These are phyloP conservation scores for Hetaerina titia DNA, from an alignment of 2,888 invertebrate species.

Conservation along the genomic window DNA sequence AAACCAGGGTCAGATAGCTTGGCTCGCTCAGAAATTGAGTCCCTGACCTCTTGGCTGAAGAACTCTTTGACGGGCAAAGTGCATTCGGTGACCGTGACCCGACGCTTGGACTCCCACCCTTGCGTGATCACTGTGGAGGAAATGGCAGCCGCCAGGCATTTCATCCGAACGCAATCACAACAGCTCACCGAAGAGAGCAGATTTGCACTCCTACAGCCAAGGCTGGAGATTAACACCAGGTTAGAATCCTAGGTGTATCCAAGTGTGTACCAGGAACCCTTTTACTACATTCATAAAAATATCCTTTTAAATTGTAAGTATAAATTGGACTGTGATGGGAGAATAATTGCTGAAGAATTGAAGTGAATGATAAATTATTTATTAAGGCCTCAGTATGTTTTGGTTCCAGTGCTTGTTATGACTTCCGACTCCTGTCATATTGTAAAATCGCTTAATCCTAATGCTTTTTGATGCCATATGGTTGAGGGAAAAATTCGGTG, in stretches of 20 bases:
- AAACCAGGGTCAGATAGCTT: constrained; percentile 84
- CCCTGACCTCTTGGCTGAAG: constrained; percentile 89
- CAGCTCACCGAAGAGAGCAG: constrained; percentile 90
- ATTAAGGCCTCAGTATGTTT: too few relatives aligned
- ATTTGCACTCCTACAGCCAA: constrained; percentile 92
- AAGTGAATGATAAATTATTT: too few relatives aligned
- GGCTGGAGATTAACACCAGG: constrained; percentile 96
- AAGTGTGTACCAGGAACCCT: too few relatives aligned
- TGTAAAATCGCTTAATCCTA: too few relatives aligned
- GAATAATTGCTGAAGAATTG: too few relatives aligned
- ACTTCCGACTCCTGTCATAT: too few relatives aligned
- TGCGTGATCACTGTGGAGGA: constrained; percentile 97
- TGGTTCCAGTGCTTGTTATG: too few relatives aligned
- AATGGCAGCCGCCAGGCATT: constrained; percentile 98
- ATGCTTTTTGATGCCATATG: too few relatives aligned
- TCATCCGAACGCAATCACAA: constrained; percentile 92
- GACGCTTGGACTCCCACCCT: constrained; percentile 92
- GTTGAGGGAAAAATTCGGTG: too few relatives aligned
- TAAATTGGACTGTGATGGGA: too few relatives aligned
- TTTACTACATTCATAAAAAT: too few relatives aligned
- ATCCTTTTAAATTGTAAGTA: too few relatives aligned
- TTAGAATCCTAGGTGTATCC: constrained; percentile 73
- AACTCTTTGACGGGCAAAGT: constrained; percentile 88
- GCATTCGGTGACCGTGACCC: constrained; percentile 89
- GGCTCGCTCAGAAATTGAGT: constrained; percentile 86